These are phyloP conservation scores for Aporophyla lueneburgensis DNA, from an alignment of 2,888 invertebrate genomes.

Conservation along the genomic window DNA sequence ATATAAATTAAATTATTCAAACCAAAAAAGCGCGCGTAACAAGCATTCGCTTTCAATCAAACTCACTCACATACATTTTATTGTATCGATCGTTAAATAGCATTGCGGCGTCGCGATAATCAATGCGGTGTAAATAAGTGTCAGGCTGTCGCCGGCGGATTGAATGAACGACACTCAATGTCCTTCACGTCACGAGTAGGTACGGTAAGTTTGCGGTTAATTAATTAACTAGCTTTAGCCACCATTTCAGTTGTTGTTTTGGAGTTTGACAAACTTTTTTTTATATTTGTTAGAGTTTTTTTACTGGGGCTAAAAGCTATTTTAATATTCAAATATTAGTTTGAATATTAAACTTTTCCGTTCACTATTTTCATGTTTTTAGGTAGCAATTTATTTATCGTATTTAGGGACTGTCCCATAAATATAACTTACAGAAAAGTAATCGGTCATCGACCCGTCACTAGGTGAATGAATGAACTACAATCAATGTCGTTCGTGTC, in stretches of 20 bases:
- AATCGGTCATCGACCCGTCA: slow-evolving; percentile 45
- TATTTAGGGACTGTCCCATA: not conserved
- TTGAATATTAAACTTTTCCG: not conserved
- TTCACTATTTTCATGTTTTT: not conserved
- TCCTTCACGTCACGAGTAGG: slow-evolving; percentile 24
- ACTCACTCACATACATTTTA: slow-evolving; percentile 34
- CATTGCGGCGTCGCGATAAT: slow-evolving; percentile 48
- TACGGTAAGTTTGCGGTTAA: slow-evolving; percentile 23
- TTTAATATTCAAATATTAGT: no score
- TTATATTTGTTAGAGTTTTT: not conserved
- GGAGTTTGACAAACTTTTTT: not conserved
- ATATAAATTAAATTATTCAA: slow-evolving; percentile 32
- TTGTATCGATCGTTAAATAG: slow-evolving; percentile 51
- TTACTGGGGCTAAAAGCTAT: not conserved
- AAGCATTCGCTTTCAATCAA: slow-evolving; percentile 47
- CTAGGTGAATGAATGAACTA: slow-evolving; percentile 50
- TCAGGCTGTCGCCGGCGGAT: slow-evolving; percentile 42
- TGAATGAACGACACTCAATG: slow-evolving; percentile 52
- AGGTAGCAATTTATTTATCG: not conserved
- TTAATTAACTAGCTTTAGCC: slow-evolving; percentile 28
- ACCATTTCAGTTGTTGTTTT: slow-evolving; percentile 2
- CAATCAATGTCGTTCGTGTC: slow-evolving; percentile 48
- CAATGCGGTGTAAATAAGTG: slow-evolving; percentile 52
- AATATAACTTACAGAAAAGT: slow-evolving; percentile 5
- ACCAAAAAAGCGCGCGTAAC: slow-evolving; percentile 29